Percentiles rank a stretch among this genome's conserved stretches.
These are phyloP conservation scores for Leguminivora glycinivorella DNA, from an alignment of 1,140 invertebrate species.

Conservation along the genomic window DNA sequence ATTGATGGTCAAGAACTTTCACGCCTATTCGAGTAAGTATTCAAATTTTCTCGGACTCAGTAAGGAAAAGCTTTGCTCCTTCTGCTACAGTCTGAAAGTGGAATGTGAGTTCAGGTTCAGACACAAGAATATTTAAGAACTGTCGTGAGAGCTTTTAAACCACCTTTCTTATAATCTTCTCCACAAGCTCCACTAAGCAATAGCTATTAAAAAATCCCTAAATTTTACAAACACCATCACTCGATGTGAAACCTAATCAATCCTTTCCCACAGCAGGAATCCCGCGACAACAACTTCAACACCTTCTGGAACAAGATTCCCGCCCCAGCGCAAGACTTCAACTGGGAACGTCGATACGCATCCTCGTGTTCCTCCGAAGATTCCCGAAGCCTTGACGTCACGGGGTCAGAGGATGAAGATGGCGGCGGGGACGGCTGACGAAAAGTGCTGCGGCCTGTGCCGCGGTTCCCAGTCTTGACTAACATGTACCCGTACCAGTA, in stretches of 20 bases:
- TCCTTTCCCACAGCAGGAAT: conserved; percentile 48
- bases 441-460: conserved; percentile 74
- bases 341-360: conserved; percentile 59
- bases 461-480: conserved; percentile 65
- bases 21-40: too few species aligned
- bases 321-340: conserved; percentile 50
- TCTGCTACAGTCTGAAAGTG: too few species aligned
- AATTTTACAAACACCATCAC: too few species aligned
- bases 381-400: conserved; percentile 73
- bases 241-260: conserved; percentile 13
- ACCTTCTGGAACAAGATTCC: conserved; percentile 74
- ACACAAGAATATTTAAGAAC: too few species aligned
- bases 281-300: conserved; percentile 70
- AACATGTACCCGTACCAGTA: conserved; percentile 58
- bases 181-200: too few species aligned
- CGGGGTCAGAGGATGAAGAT: conserved; percentile 75
- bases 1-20: too few species aligned
- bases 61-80: too few species aligned
- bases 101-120: too few species aligned
- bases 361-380: conserved; percentile 74
- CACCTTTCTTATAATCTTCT: too few species aligned
- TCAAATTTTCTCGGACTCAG: too few species aligned
- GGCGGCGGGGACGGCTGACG: conserved; percentile 68
- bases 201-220: too few species aligned
- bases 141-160: too few species aligned